Base-by-base conservation (phyloP, 2,113 vertebrate species). In the cattle (Bos taurus) region DNA sequence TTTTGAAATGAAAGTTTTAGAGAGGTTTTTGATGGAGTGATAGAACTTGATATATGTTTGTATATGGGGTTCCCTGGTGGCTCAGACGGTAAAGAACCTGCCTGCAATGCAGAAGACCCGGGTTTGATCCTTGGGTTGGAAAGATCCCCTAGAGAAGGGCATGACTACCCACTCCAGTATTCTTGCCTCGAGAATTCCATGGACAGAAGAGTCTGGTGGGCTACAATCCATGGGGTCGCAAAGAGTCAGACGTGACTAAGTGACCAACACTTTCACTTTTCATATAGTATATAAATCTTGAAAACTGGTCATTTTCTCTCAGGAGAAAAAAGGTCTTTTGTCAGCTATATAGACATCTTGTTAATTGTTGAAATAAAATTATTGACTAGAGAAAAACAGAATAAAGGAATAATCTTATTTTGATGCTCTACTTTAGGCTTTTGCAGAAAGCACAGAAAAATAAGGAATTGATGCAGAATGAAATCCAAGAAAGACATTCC, bases 401-500 rank as follows among this genome's bases (percentile, higher is more conserved):
- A 15, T 57, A 93, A 54, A 93, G 4, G 50, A 71, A 71, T 13
- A 60, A 40, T 77, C 96, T 87, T 71, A 21, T 86, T 86, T 93
- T 93, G 67, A 59, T 96, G 48, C 10, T 97, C 0, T 92, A 0
- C 60, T 96, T 77, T 95, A 99, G 99, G 50, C 98, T 99, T 96
- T 98, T 98, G 91, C 98, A 99, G 97, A 99, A 98, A 93, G 98
- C 98, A 95, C 98, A 97, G 64, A 98, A 98, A 59, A 99, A 98
- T 81, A 98, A 99, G 96, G 97, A 98, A 83, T 96, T 94, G 1
- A 83, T 99, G 23, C 98, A 98, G 86, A 82, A 64, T 59, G 99
- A 99, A 98, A 97, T 99, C 95, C 98, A 99, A 97, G 99, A 99
- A 33, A 98, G 99, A 83, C 99, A 98, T 28, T 98, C 98, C 91